These are phyloP conservation scores for Hoplodrina ambigua DNA, from an alignment of 2,888 invertebrate species.

Conservation along the genomic window DNA sequence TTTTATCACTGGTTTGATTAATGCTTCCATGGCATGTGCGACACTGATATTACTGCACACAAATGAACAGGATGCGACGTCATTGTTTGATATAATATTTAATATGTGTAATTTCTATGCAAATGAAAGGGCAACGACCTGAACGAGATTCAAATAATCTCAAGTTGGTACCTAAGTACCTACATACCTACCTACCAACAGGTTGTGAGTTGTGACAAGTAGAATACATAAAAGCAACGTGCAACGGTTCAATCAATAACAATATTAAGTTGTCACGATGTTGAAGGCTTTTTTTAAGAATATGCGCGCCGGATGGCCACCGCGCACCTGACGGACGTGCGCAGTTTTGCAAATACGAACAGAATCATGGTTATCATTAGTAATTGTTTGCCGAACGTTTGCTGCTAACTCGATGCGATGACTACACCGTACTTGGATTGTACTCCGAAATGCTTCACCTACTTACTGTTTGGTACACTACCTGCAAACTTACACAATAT, in stretches of 20 bases:
- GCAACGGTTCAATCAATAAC: constrained; percentile 67
- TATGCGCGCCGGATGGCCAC: constrained; percentile 74
- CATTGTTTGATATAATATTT: constrained; percentile 65
- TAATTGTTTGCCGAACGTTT: constrained; percentile 55
- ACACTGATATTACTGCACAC: constrained; percentile 72
- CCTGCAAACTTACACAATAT: constrained; percentile 36
- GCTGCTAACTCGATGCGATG: constrained; percentile 48
- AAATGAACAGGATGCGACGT: constrained; percentile 75
- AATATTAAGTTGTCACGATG: constrained; percentile 70
- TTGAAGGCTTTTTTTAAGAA: constrained; percentile 65
- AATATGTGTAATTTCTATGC: constrained; percentile 59
- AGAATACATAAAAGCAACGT: constrained; percentile 48
- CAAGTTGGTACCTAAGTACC: constrained; percentile 14
- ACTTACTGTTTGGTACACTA: constrained; percentile 6
- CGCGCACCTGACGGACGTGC: constrained; percentile 73
- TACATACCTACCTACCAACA: not conserved
- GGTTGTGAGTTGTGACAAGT: constrained; percentile 36
- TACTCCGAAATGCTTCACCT: constrained; percentile 22
- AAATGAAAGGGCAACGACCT: constrained; percentile 57
- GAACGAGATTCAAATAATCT: constrained; percentile 43
- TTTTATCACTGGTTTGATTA: constrained; percentile 84
- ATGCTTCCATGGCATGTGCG: constrained; percentile 81
- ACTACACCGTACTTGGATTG: constrained; percentile 19
- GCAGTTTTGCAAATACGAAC: constrained; percentile 67
- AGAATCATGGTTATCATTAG: constrained; percentile 62